Base-by-base conservation (phyloP, 2,888 invertebrate genomes). In the Drosophila mettleri region DNA sequence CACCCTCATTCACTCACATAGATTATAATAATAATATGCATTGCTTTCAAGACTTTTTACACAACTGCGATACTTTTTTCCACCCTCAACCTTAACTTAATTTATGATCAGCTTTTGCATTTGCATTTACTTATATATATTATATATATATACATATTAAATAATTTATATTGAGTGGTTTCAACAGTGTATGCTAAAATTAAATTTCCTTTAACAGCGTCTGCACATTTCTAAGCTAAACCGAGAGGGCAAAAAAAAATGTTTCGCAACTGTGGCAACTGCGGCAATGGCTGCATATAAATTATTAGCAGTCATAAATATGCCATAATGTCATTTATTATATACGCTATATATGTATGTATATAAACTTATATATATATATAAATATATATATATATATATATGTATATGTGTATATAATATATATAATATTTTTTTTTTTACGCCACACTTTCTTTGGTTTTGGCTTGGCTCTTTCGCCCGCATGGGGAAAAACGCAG, bases 251-350 rank as follows among this genome's bases (percentile, higher is more conserved):
- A 49, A 65, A 48, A 55, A 67, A 33, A 34, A 62, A 57, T 68
- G 45, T 74, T 78, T 74, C 48, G 69, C 75, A 73, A 78, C 59
- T 73, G 78, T 59, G 49, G 72, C 48, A 2, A 66, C 49, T 41
- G 46, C 46, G 58, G 55, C 82, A 60, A 63, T 71, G 79, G 76
- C 79, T 80, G 84, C 84, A 88, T 85, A 85, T 85, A 85, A 85
- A 85, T 85, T 85, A 85, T 88, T 88, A 85, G 86, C 84, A 88
- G 87, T 85, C 84, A 85, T 85, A 85, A 85, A 85, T 85, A 85
- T 85, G 84, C 84, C 84, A 85, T 85, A 85, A 85, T 85, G 89
- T 85, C 84, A 85, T 85, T 85, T 88, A 85, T 85, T 85, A 88
- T 88, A 85, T 88, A 85, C 85, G 87, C 62, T 81, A 63, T 77